Evolutionary conservation across 2,888 invertebrate genomes (phyloP).

Genomic region (Habroteleia sp.): DNA sequence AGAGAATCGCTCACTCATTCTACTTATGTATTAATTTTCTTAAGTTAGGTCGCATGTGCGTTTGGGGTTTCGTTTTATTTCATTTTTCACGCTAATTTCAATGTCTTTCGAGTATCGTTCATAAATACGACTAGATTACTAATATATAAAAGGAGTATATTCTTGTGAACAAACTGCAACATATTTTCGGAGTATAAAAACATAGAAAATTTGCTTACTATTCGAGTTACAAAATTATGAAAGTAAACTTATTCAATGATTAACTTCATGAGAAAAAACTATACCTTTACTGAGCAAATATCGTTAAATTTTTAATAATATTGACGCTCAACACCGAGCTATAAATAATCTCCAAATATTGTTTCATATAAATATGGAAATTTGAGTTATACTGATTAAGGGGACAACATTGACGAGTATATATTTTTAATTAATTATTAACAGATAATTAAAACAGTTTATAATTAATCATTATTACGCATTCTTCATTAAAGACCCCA

Average conservation of each 20-base stretch:
- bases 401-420: too few species aligned
- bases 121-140: conserved; percentile 25
- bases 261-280: conserved; percentile 7
- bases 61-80: conserved; percentile 19
- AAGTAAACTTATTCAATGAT: neutral
- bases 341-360: too few species aligned
- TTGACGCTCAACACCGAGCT: neutral
- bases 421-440: too few species aligned
- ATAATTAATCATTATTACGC: too few species aligned
- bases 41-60: conserved; percentile 44
- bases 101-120: conserved; percentile 13
- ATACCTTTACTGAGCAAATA: conserved; percentile 9
- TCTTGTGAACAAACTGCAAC: conserved; percentile 13
- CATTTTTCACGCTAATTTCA: conserved; percentile 2
- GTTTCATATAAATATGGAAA: too few species aligned
- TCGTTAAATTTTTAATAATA: neutral
- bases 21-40: conserved; percentile 30
- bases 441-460: too few species aligned
- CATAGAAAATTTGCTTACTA: conserved; percentile 21
- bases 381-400: too few species aligned
- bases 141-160: conserved; percentile 30
- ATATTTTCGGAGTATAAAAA: conserved; percentile 11
- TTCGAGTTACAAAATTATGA: conserved; percentile 27
- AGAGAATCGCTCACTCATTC: conserved; percentile 20
- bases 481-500: too few species aligned